phyloP scores from a whole-genome alignment of 2,113 vertebrate genomes.

The Sclerurus mexicanus region DNA sequence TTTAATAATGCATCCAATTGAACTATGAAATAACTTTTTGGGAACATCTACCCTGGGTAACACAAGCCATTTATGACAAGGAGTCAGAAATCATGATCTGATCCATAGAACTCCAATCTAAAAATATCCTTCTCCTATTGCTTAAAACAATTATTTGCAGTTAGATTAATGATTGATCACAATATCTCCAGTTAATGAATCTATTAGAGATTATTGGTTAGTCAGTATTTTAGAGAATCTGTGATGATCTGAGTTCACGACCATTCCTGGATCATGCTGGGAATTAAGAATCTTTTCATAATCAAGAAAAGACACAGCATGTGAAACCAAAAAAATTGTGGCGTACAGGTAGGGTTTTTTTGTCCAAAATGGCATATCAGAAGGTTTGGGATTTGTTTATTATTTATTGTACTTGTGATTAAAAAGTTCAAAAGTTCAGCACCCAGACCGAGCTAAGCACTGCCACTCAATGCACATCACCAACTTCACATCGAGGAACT shows the following conservation, averaged over 20 bases:
- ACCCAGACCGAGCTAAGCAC: neutral
- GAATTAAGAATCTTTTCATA: neutral
- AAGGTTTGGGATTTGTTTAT: neutral
- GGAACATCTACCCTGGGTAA: neutral
- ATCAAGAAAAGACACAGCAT: neutral
- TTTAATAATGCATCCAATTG: neutral
- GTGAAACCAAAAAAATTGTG: neutral
- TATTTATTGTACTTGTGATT: neutral
- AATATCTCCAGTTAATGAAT: neutral
- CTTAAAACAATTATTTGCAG: neutral
- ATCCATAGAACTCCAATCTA: neutral
- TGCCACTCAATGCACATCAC: rapidly evolving
- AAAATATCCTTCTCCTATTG: neutral
- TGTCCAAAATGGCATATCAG: neutral
- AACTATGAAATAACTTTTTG: neutral
- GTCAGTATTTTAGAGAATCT: neutral
- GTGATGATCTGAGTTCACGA: neutral
- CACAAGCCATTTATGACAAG: neutral
- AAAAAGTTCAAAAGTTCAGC: neutral
- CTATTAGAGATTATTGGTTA: neutral
- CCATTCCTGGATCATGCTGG: neutral
- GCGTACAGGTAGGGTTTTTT: rapidly evolving
- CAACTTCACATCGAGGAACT: rapidly evolving
- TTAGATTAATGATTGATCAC: neutral
- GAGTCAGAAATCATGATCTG: neutral